Percentiles rank a stretch among this genome's conserved stretches.
These are phyloP conservation scores for Apeltes quadracus DNA, from an alignment of 2,113 vertebrate genomes.

Conservation along the genomic window DNA sequence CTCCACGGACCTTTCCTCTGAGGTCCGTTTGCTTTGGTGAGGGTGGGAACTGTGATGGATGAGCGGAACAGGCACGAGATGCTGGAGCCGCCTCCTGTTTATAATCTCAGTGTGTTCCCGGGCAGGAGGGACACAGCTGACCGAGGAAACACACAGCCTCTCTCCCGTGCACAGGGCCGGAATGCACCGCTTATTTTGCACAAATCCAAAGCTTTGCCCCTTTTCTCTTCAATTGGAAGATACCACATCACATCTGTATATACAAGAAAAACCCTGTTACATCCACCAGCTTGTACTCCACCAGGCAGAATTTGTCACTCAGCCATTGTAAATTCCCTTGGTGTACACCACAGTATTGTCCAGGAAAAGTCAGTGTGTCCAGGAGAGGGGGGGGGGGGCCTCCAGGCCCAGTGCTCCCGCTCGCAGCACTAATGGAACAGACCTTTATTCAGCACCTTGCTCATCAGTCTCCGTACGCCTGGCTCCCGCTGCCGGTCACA, in stretches of 20 bases:
- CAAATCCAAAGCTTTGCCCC: conserved; percentile 47
- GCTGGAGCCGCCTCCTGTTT: conserved; percentile 67
- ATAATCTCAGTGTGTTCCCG: conserved; percentile 67
- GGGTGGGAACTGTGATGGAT: conserved; percentile 41
- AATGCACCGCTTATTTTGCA: conserved; percentile 27
- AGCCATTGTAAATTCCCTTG: conserved; percentile 31
- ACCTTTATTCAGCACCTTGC: conserved; percentile 54
- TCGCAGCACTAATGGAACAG: conserved; percentile 67
- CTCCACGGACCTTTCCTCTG: conserved; percentile 32
- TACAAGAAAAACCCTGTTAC: conserved; percentile 25
- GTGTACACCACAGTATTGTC: conserved; percentile 38
- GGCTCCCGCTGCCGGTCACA: conserved; percentile 60
- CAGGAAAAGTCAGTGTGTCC: conserved; percentile 49
- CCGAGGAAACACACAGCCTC: conserved; percentile 43
- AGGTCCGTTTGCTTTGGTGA: conserved; percentile 47
- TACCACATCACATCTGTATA: conserved; percentile 25
- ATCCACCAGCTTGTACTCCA: conserved; percentile 63
- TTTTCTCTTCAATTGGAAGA: conserved; percentile 36
- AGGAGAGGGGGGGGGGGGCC: no score
- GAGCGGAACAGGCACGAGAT: conserved; percentile 52
- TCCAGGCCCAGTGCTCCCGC: conserved; percentile 55
- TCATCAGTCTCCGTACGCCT: conserved; percentile 54
- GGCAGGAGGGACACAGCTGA: conserved; percentile 49
- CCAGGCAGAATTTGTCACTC: conserved; percentile 21
- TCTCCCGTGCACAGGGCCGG: conserved; percentile 35